Evolutionary conservation across 2,797 vertebrate species (phyloP).

Genomic region (Paratrypauchen microcephalus): DNA sequence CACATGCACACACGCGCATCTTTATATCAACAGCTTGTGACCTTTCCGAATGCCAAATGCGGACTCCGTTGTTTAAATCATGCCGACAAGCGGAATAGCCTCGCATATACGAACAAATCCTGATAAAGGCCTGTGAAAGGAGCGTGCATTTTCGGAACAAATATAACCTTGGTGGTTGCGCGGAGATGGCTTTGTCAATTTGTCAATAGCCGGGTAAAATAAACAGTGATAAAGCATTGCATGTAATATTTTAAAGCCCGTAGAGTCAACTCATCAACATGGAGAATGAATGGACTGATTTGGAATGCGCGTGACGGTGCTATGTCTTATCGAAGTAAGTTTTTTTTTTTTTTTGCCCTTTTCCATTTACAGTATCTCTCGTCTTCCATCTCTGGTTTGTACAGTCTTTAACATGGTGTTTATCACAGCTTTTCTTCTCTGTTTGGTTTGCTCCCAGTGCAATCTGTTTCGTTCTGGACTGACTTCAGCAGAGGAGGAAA

Average conservation of each 20-base stretch:
- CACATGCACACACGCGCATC: slow-evolving; percentile 12
- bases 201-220: slow-evolving; percentile 10
- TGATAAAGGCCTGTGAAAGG: slow-evolving; percentile 12
- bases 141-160: not conserved
- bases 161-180: slow-evolving; percentile 13
- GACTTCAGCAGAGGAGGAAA: not conserved
- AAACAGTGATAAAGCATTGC: slow-evolving; percentile 13
- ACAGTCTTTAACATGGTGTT: slow-evolving; percentile 18
- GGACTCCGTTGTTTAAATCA: slow-evolving; percentile 43
- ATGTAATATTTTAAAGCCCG: not conserved
- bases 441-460: slow-evolving; percentile 14
- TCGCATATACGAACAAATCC: slow-evolving; percentile 12
- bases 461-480: slow-evolving; percentile 30
- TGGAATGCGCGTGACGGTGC: slow-evolving; percentile 31
- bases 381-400: slow-evolving; percentile 10
- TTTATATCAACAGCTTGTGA: slow-evolving; percentile 56
- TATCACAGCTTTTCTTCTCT: slow-evolving; percentile 13
- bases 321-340: slow-evolving; percentile 5
- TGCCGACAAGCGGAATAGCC: slow-evolving; percentile 21
- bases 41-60: slow-evolving; percentile 57
- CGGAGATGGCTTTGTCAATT: slow-evolving; percentile 8
- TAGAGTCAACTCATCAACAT: slow-evolving; percentile 13
- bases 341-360: not conserved
- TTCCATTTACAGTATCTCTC: slow-evolving; percentile 18
- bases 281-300: slow-evolving; percentile 27